Evolutionary conservation across 1,140 invertebrate species (phyloP).

Genomic region (Dinothrombium tinctorium): DNA sequence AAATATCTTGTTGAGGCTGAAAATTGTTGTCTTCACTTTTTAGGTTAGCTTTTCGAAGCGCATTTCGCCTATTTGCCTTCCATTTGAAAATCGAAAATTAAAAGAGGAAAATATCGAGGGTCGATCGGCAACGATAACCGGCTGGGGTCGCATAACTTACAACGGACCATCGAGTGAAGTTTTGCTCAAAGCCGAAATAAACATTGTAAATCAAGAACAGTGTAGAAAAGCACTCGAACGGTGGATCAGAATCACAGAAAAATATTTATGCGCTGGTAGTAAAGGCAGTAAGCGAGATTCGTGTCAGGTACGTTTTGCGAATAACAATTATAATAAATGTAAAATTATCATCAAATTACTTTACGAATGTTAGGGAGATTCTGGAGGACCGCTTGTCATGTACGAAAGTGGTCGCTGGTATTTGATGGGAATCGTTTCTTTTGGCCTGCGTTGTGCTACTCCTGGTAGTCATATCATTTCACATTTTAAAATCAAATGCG

Average conservation of each 20-base stretch:
- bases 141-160: conserved; percentile 14
- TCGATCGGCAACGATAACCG: conserved; percentile 14
- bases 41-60: conserved; percentile 55
- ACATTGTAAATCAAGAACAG: conserved; percentile 3
- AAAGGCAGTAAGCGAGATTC: conserved; percentile 31
- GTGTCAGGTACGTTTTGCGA: conserved; percentile 33
- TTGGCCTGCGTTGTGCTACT: conserved; percentile 30
- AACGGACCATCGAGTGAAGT: neutral
- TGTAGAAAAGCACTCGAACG: conserved; percentile 1
- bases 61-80: conserved; percentile 78
- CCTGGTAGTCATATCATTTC: too few relatives aligned
- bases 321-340: neutral
- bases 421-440: conserved; percentile 38
- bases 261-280: conserved; percentile 8
- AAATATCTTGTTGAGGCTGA: neutral
- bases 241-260: neutral
- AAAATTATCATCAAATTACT: too few relatives aligned
- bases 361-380: too few relatives aligned
- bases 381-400: conserved; percentile 16
- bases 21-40: neutral
- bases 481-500: too few relatives aligned
- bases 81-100: conserved; percentile 22
- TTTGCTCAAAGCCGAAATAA: conserved; percentile 3
- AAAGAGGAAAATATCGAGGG: conserved; percentile 10
- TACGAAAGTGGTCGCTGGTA: conserved; percentile 18